Percentiles rank a stretch among this genome's conserved stretches.
Conservation (phyloP, 2,888 invertebrate species). For the Stomorhina lunata region DNA sequence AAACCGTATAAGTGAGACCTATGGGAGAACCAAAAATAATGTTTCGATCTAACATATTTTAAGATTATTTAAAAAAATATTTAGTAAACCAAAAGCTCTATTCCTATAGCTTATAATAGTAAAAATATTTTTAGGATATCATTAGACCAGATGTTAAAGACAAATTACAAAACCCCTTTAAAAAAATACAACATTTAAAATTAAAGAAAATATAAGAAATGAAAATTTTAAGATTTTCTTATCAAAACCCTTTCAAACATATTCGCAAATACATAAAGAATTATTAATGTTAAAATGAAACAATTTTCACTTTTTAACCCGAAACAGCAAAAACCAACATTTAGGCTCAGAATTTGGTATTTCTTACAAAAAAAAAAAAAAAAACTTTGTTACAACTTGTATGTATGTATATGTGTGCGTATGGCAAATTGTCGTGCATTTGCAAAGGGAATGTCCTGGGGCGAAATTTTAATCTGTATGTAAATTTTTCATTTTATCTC, state of each 20-base stretch:
- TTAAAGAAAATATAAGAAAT: not conserved
- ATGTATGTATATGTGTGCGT: not conserved
- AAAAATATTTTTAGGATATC: not conserved
- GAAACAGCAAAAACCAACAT: too few relatives aligned
- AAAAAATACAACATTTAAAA: not conserved
- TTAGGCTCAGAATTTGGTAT: too few relatives aligned
- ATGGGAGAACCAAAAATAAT: too few relatives aligned
- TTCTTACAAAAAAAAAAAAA: too few relatives aligned
- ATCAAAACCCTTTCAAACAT: not conserved
- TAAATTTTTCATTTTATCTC: slow-evolving; percentile 37
- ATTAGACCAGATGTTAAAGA: not conserved
- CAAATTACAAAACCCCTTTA: not conserved
- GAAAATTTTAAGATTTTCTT: not conserved
- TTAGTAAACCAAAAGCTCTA: too few relatives aligned
- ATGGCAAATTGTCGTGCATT: too few relatives aligned
- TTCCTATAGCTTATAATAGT: not conserved
- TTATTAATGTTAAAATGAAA: not conserved
- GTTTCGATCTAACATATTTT: too few relatives aligned
- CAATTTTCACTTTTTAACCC: not conserved
- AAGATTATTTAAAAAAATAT: too few relatives aligned
- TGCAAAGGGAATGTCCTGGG: slow-evolving; percentile 43
- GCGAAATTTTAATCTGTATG: slow-evolving; percentile 48
- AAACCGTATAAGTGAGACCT: too few relatives aligned
- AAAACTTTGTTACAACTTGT: not conserved
- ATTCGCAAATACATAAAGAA: not conserved